These are phyloP conservation scores for Fabriciana adippe DNA, from an alignment of 2,888 invertebrate species.

Conservation along the genomic window DNA sequence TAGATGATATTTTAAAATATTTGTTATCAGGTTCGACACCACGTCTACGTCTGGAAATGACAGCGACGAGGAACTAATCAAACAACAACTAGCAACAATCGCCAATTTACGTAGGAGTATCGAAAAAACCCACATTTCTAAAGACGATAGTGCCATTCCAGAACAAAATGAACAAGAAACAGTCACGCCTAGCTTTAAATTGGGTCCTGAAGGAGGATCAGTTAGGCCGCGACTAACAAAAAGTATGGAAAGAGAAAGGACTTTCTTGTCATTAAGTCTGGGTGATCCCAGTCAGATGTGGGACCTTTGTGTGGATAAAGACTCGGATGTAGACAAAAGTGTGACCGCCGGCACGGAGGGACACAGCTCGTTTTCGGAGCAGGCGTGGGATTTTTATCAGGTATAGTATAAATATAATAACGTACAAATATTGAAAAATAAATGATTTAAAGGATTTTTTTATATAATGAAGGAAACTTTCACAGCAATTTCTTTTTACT, in stretches of 20 bases:
- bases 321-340: slow-evolving; percentile 81
- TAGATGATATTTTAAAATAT: not conserved
- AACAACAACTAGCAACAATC: slow-evolving; percentile 66
- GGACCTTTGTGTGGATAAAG: slow-evolving; percentile 73
- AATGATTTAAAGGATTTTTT: not conserved
- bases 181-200: slow-evolving; percentile 85
- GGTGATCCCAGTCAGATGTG: slow-evolving; percentile 73
- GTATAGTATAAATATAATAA: slow-evolving; percentile 59
- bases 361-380: slow-evolving; percentile 92
- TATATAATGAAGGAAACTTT: not conserved
- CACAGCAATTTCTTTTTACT: not conserved
- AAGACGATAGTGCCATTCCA: slow-evolving; percentile 68
- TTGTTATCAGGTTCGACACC: slow-evolving; percentile 74
- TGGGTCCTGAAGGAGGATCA: slow-evolving; percentile 81
- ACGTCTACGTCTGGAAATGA: slow-evolving; percentile 85
- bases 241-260: slow-evolving; percentile 67
- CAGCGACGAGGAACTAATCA: slow-evolving; percentile 83
- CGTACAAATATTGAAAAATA: not conserved
- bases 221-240: slow-evolving; percentile 69
- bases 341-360: slow-evolving; percentile 86
- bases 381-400: slow-evolving; percentile 98
- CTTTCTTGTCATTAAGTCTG: slow-evolving; percentile 67
- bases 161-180: slow-evolving; percentile 64
- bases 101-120: slow-evolving; percentile 72
- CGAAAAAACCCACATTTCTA: slow-evolving; percentile 74